These are phyloP conservation scores for Lampris incognitus DNA, from an alignment of 2,113 vertebrate genomes.

Conservation along the genomic window DNA sequence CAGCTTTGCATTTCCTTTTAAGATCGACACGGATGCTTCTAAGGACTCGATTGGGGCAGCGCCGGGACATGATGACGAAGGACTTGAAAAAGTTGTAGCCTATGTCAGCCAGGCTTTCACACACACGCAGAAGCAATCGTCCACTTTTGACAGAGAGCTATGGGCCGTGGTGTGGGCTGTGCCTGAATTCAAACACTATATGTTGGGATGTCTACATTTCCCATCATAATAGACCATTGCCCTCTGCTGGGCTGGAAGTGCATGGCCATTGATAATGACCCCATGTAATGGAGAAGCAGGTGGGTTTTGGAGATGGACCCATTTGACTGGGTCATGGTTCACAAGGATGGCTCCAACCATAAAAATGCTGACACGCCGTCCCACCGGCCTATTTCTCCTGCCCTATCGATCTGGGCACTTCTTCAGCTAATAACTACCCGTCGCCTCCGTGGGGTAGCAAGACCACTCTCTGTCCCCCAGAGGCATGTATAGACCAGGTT, in stretches of 20 bases:
- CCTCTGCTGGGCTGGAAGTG: too few species aligned
- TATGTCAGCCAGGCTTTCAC: not conserved
- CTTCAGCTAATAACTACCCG: too few species aligned
- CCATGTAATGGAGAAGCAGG: not conserved
- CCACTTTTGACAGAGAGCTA: too few species aligned
- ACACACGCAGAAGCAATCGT: not conserved
- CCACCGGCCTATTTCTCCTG: too few species aligned
- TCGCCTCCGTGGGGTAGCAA: too few species aligned
- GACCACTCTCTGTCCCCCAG: too few species aligned
- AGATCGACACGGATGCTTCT: not conserved
- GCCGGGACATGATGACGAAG: too few species aligned
- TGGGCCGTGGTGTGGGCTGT: not conserved
- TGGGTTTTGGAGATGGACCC: not conserved
- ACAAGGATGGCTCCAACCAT: too few species aligned
- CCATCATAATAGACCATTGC: not conserved
- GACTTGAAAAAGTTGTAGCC: not conserved
- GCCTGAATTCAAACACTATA: not conserved
- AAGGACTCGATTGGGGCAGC: not conserved
- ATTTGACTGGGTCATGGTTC: too few species aligned
- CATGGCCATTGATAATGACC: not conserved
- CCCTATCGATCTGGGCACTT: too few species aligned
- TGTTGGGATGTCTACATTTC: not conserved
- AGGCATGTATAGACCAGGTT: too few species aligned
- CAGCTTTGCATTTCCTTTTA: not conserved
- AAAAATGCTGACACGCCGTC: too few species aligned